Evolutionary conservation across 2,888 invertebrate species (phyloP).

Genomic region (Magallana nippona): DNA sequence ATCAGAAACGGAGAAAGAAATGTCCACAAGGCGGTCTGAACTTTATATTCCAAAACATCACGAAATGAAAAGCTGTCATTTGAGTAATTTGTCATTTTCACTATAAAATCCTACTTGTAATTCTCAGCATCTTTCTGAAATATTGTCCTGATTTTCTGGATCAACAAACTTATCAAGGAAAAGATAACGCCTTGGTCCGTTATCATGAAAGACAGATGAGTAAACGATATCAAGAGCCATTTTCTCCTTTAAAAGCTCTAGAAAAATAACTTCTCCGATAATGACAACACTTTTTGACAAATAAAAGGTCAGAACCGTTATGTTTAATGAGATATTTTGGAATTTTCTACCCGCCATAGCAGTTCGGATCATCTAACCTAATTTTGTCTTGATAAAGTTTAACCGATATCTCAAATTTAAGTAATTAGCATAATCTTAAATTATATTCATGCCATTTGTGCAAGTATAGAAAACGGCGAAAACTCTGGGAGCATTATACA

Average conservation of each 20-base stretch:
- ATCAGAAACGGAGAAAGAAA: conserved; percentile 59
- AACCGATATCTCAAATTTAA: no score
- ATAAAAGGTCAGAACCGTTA: no score
- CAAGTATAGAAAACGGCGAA: no score
- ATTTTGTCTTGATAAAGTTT: no score
- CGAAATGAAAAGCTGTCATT: background rate
- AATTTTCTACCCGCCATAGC: no score
- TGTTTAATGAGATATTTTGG: no score
- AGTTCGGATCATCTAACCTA: no score
- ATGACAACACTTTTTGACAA: no score
- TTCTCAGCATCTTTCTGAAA: background rate
- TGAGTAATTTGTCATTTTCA: background rate
- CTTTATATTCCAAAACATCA: background rate
- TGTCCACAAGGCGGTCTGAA: conserved; percentile 51
- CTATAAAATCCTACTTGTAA: background rate
- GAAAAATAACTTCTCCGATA: background rate
- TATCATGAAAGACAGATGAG: background rate
- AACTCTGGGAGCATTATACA: no score
- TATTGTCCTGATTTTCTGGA: background rate
- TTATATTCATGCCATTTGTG: no score
- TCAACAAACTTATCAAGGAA: background rate
- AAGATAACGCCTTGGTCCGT: background rate
- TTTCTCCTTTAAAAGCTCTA: background rate
- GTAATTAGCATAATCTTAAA: no score
- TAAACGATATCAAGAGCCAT: background rate